Evolutionary conservation across 64 coral and sea anemone species (phyloP), one percentile per base, ranked within the genome.

Genomic region (Pocillopora verrucosa): DNA sequence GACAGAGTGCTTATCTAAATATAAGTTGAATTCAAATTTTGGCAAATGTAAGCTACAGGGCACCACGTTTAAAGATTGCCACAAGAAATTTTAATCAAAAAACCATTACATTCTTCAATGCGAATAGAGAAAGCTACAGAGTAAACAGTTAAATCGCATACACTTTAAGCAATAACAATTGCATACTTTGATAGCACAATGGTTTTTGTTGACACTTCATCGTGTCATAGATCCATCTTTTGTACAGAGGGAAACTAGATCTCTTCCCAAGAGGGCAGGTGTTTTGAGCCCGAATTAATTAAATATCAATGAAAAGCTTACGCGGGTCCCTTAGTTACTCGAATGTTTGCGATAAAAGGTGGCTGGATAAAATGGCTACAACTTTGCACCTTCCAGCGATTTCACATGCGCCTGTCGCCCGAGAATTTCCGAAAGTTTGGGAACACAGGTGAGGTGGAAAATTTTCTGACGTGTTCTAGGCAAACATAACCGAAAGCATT

Each of bases 231-330:
- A 77, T 17, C 41, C 75, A 56, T 16, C 75, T 56, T 77, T 77
- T 77, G 41, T 77, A 11, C 56, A 11, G 75, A 77, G 19, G 38
- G 41, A 35, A 37, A 6, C 37, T 19, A 25, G 63, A 56, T 65
- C 37, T 45, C 72, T 58, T 65, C 82, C 65, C 82, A 12, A 57
- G 82, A 85, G 82, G 51, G 38, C 82, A 85, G 82, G 16, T 85
- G 82, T 85, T 72, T 72, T 68, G 16, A 85, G 82, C 69, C 65
- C 56, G 37, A 68, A 56, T 68, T 85, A 56, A 85, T 85, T 72
- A 85, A 85, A 72, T 72, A 85, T 85, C 63, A 72, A 85, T 85
- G 38, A 72, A 72, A n/a, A 67, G 36, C 63, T n/a, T 45, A 24
- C 65, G 14, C 12, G 16, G 64, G 82, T 85, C 64, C 70, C 82